Conservation (phyloP, 2,113 vertebrate species). For the Lycocorax pyrrhopterus region DNA sequence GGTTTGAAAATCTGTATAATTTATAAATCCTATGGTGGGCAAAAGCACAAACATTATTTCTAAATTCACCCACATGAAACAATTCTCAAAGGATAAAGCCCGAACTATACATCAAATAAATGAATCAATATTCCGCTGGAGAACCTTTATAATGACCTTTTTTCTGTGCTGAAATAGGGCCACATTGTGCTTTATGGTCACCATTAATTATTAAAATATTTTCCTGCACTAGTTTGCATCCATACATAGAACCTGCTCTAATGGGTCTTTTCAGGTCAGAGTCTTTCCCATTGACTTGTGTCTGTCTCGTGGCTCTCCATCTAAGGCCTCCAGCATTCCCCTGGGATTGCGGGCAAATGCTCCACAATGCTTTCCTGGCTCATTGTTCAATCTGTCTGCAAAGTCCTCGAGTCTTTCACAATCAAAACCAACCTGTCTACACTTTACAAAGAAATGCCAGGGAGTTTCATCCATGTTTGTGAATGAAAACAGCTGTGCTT, state of each 20-base stretch:
- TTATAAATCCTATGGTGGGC: neutral
- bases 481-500: neutral
- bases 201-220: conserved; percentile 53
- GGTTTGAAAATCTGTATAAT: neutral
- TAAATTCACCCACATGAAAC: neutral
- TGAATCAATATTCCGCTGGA: neutral
- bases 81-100: neutral
- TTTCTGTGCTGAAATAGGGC: neutral
- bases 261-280: neutral
- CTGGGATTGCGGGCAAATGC: neutral
- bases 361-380: neutral
- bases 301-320: neutral
- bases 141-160: conserved; percentile 3
- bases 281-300: neutral
- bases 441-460: conserved; percentile 16
- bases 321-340: neutral
- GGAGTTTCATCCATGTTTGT: conserved; percentile 26
- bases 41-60: neutral
- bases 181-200: neutral
- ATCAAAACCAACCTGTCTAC: neutral
- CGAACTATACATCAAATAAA: neutral
- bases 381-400: neutral
- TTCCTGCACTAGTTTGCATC: conserved; percentile 25
- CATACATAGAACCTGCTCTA: neutral
- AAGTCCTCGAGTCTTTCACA: conserved; percentile 19